Conservation (phyloP, 2,888 invertebrate species). For the Anticlea derivata region DNA sequence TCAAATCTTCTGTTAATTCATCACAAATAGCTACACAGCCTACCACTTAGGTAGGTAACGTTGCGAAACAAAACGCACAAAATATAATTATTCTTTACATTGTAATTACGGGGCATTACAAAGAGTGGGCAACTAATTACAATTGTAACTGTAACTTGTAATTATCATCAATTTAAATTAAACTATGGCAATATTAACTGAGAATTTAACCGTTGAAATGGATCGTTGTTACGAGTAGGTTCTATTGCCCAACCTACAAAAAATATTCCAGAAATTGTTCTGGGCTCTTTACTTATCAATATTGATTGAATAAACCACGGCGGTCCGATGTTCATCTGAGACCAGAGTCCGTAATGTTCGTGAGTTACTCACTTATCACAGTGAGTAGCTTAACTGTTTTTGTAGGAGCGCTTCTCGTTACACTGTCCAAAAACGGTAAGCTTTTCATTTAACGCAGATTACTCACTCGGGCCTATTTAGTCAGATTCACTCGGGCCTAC, state of each 20-base stretch:
- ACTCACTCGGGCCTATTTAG: too few relatives aligned
- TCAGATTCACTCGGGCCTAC: too few relatives aligned
- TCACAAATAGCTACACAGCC: neutral
- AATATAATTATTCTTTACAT: conserved; percentile 25
- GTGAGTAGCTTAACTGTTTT: too few relatives aligned
- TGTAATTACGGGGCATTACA: conserved; percentile 36
- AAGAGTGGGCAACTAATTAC: conserved; percentile 30
- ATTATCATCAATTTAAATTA: conserved; percentile 34
- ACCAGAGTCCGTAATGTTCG: too few relatives aligned
- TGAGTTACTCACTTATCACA: too few relatives aligned
- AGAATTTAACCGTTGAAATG: conserved; percentile 13
- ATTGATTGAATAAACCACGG: too few relatives aligned
- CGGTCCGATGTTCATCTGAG: too few relatives aligned
- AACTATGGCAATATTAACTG: conserved; percentile 21
- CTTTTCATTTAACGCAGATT: too few relatives aligned
- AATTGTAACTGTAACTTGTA: conserved; percentile 26
- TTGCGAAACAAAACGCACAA: conserved; percentile 32
- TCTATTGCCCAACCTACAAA: neutral
- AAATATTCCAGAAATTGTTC: too few relatives aligned
- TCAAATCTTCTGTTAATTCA: neutral
- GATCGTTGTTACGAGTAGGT: conserved; percentile 1
- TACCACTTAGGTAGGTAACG: neutral
- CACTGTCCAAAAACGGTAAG: too few relatives aligned
- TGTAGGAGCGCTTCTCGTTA: too few relatives aligned
- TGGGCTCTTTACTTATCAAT: too few relatives aligned